Conservation (phyloP, 2,888 invertebrate species). For the Theodoxus fluviatilis region DNA sequence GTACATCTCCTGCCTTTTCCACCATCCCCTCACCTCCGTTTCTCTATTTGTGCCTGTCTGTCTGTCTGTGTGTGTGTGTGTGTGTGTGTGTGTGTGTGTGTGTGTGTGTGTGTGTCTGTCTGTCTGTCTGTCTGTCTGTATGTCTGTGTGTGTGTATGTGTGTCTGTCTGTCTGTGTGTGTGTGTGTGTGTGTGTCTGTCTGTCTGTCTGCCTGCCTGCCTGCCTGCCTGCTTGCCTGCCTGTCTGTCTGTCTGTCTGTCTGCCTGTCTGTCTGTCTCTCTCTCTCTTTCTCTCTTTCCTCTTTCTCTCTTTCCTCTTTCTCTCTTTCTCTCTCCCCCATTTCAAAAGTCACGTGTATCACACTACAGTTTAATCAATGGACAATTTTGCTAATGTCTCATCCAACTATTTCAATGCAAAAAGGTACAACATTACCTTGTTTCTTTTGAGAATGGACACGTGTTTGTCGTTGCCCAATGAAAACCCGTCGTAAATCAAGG, state of each 20-base stretch:
- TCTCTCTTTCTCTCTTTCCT: background rate
- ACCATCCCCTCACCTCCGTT: too few species aligned
- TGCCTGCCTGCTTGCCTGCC: background rate
- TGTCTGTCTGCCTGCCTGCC: background rate
- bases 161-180: background rate
- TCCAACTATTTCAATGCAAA: too few species aligned
- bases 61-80: background rate
- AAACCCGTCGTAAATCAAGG: too few species aligned
- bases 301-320: background rate
- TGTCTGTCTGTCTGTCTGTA: background rate
- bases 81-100: background rate
- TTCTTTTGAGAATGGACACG: too few species aligned
- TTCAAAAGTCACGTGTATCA: too few species aligned
- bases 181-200: constrained; percentile 10
- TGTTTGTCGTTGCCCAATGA: too few species aligned
- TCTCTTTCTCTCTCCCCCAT: constrained; percentile 3
- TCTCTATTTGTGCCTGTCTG: too few species aligned
- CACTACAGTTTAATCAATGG: too few species aligned
- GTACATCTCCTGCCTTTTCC: too few species aligned
- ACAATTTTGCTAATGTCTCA: too few species aligned
- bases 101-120: background rate
- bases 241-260: background rate
- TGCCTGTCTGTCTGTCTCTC: background rate
- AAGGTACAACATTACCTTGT: too few species aligned
- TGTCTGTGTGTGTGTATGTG: background rate